Base-by-base conservation (phyloP, 2,888 invertebrate genomes). In the Ornithoptera priamus region DNA sequence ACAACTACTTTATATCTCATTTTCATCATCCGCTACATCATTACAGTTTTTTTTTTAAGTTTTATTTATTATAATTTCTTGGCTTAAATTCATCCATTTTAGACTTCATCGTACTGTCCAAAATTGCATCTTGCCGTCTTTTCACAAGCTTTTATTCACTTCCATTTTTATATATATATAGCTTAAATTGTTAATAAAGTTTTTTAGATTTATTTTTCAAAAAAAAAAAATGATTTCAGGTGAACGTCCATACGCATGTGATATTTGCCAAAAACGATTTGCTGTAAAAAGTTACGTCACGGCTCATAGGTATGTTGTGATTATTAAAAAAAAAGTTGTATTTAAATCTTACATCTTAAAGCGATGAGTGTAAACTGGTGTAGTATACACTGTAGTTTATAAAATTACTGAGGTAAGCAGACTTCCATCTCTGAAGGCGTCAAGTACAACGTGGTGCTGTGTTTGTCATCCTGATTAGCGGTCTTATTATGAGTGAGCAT, bases 241-340 rank as follows among this genome's bases (percentile, higher is more conserved):
- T 77, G 95, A 96, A 86, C 93, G 96, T 72, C 96, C 96, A 56
- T 96, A 96, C 81, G 94, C 95, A 75, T 96, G 96, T 90, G 95
- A 96, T 89, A 94, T 96, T 78, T 96, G 96, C 86, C 94, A 95
- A 82, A 96, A 96, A 89, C 94, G 95, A 78, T 96, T 96, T 85
- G 96, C 96, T 59, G 96, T 96, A 73, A 96, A 96, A 87, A 96
- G 96, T 81, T 96, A 96, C 80, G 95, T 96, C 70, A 95, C 95
- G 74, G 96, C 96, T 62, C 96, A 96, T 85, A 95, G 94, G 94
- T 94, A 78, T 79, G 72, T 50, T 6, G 2, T 6, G 18, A 12
- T n/a, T 53, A n/a, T 53, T 6, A n/a, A n/a, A n/a, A 18, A n/a
- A 53, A 7, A 18, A 18, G 3, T 53, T 10, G 3, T n/a, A 53